These are phyloP conservation scores for Nannobrachium achirus DNA, from an alignment of 2,113 vertebrate species.

Conservation along the genomic window DNA sequence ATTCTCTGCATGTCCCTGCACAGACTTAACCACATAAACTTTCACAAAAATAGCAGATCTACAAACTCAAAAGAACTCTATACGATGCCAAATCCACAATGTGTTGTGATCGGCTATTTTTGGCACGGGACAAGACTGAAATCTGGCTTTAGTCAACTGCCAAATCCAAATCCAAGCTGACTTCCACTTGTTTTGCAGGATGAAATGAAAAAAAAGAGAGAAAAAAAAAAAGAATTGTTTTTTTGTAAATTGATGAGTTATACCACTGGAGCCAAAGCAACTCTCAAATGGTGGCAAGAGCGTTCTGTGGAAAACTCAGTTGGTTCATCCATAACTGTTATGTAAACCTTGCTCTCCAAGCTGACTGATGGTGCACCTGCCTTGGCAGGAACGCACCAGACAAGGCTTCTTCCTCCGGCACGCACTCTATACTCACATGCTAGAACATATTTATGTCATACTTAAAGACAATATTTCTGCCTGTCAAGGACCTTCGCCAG, in stretches of 20 bases:
- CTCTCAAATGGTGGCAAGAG: not conserved
- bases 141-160: not conserved
- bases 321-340: conserved; percentile 1
- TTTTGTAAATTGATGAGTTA: conserved; percentile 18
- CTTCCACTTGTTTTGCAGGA: not conserved
- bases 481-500: too few species aligned
- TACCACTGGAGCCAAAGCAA: conserved; percentile 39
- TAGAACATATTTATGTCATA: too few species aligned
- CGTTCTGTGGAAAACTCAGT: conserved; percentile 3
- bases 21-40: too few species aligned
- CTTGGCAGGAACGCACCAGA: not conserved
- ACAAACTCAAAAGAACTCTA: too few species aligned
- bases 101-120: too few species aligned
- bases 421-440: too few species aligned
- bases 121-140: too few species aligned
- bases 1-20: too few species aligned
- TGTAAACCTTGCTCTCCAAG: conserved; percentile 10
- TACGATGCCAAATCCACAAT: too few species aligned
- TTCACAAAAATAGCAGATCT: too few species aligned
- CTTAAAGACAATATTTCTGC: too few species aligned
- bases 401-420: not conserved
- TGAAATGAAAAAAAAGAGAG: too few species aligned
- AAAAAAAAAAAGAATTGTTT: not conserved
- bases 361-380: conserved; percentile 16
- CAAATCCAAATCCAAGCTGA: not conserved